phyloP scores from a whole-genome alignment of 2,113 vertebrate genomes.

The Zosterops pallidus region DNA sequence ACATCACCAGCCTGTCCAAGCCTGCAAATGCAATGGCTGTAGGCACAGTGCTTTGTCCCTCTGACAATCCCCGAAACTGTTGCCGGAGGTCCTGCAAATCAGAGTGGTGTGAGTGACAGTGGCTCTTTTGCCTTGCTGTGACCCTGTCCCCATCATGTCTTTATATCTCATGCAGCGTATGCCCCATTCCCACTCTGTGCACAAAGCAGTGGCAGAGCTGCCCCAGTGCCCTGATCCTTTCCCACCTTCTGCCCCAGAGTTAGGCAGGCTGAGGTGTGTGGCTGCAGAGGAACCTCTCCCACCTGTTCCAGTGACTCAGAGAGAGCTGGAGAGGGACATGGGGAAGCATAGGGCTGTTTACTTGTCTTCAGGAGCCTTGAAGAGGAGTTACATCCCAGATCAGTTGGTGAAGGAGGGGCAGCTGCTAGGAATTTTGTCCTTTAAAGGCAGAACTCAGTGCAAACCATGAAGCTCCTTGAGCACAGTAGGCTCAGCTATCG shows the following conservation, averaged over 20 bases:
- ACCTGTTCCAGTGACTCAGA: background rate
- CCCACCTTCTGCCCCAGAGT: accelerated
- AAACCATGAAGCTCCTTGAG: background rate
- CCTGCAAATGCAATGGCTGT: background rate
- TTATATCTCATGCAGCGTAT: background rate
- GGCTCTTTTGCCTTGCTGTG: background rate
- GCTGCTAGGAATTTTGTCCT: background rate
- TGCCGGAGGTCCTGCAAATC: background rate
- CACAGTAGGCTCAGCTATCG: accelerated
- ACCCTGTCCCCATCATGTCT: background rate
- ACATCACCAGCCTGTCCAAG: background rate
- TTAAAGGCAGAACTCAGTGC: background rate
- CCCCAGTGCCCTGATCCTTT: background rate
- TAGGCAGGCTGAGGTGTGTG: background rate
- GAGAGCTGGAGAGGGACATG: background rate
- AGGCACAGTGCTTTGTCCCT: background rate
- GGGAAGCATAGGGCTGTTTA: background rate
- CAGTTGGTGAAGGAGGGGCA: background rate
- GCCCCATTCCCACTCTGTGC: background rate
- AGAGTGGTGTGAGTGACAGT: background rate
- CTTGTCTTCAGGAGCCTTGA: background rate
- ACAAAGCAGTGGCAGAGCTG: background rate
- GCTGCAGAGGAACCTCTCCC: background rate
- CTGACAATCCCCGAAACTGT: accelerated
- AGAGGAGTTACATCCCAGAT: background rate